Evolutionary conservation across 2,113 vertebrate genomes (phyloP).

Genomic region (Eulemur rufifrons): DNA sequence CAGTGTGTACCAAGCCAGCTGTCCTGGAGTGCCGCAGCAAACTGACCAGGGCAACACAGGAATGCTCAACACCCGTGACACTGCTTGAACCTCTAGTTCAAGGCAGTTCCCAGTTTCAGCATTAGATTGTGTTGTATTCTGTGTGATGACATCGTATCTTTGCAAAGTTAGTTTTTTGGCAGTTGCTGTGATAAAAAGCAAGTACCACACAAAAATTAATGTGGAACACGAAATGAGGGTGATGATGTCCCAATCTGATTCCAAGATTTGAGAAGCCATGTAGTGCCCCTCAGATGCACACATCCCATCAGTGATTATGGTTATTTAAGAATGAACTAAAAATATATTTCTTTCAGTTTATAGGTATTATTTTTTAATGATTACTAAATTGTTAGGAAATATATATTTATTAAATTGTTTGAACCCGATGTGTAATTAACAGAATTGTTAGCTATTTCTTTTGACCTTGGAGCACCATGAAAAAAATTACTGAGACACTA

Average conservation of each 20-base stretch:
- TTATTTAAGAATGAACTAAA: constrained; percentile 13
- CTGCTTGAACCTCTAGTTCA: background rate
- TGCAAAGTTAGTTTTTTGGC: background rate
- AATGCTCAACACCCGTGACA: background rate
- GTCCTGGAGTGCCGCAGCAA: background rate
- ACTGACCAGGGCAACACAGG: background rate
- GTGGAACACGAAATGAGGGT: background rate
- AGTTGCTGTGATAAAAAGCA: background rate
- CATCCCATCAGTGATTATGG: background rate
- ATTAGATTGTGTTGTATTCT: background rate
- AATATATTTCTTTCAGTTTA: background rate
- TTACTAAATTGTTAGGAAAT: background rate
- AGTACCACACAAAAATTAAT: background rate
- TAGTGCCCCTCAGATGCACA: background rate
- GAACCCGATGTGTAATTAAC: background rate
- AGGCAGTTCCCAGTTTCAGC: background rate
- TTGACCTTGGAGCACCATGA: background rate
- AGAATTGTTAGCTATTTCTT: constrained; percentile 36
- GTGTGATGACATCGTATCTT: background rate
- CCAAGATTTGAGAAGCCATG: background rate
- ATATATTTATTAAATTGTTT: background rate
- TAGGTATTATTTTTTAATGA: constrained; percentile 2
- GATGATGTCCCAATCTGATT: background rate
- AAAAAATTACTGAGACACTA: background rate
- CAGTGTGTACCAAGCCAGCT: background rate